Base-by-base conservation (phyloP, 2,888 invertebrate genomes). In the Aleiodes testaceus region DNA sequence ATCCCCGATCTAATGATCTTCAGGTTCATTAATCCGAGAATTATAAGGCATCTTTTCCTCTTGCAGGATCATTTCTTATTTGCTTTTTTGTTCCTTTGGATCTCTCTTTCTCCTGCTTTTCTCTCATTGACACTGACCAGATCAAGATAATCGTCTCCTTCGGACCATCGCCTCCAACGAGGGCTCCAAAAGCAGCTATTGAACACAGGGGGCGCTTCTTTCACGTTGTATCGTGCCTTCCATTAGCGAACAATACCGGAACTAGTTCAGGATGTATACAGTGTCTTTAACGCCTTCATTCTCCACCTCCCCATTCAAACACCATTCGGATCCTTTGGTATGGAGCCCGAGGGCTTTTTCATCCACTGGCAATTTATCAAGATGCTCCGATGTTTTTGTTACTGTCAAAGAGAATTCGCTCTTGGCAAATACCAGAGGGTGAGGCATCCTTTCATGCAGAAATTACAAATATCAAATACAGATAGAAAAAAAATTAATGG, bases 161-260 rank as follows among this genome's bases (percentile, higher is more conserved):
- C 78, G 72, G 78, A 77, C 78, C 74, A 79, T 81, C 79, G 78
- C 78, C 75, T 77, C 78, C 79, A 71, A 73, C 75, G 78, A 76
- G 72, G 66, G 61, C 72, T 70, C 78, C 76, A 74, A 75, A n/a
- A 50, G 69, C 70, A 45, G 49, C 65, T 55, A 49, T 42, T 47
- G 22, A 30, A 47, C 72, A 72, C 76, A 75, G 72, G 45, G 66
- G 74, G 72, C 70, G 74, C 65, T 68, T 53, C 75, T 73, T 69
- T 75, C 75, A 74, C 45, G 79, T 80, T 83, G 81, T 86, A 82
- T 86, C 85, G 85, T 75, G 78, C 78, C 79, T 67, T 82, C 85
- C 86, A 86, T 86, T 86, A 87, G 83, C 81, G 79, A 83, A 84
- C 85, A 82, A 86, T 86, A 83, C 84, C 86, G 87, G 86, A 85